Conservation (phyloP, 2,888 invertebrate species). For the Drosophila parthenogenetica region DNA sequence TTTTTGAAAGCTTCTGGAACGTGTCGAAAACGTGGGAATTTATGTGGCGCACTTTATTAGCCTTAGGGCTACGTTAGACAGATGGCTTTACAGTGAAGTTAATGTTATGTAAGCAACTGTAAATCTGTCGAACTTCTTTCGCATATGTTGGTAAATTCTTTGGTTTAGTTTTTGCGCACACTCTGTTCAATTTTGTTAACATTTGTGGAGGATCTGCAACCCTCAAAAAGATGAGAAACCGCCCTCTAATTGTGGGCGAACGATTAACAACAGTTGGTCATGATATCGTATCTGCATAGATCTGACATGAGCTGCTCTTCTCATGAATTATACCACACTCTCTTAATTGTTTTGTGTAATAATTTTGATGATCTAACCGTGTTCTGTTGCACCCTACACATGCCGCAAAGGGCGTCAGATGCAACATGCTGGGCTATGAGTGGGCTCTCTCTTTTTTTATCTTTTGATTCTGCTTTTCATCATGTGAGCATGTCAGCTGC, state of each 20-base stretch:
- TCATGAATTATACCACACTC: constrained; percentile 69
- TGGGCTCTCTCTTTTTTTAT: constrained; percentile 14
- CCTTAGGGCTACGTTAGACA: constrained; percentile 23
- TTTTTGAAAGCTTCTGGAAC: constrained; percentile 52
- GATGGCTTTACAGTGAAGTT: constrained; percentile 29
- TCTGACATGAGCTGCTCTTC: constrained; percentile 54
- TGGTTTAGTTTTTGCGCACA: constrained; percentile 24
- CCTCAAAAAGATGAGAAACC: constrained; percentile 22
- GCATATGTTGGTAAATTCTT: constrained; percentile 57
- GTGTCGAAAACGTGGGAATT: constrained; percentile 58
- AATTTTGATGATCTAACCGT: constrained; percentile 42
- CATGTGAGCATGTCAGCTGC: constrained; percentile 64
- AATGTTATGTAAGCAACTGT: constrained; percentile 13
- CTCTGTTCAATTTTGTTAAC: constrained; percentile 36
- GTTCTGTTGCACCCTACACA: constrained; percentile 45
- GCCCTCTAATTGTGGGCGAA: constrained; percentile 41
- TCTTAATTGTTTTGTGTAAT: constrained; percentile 59
- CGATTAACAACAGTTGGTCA: constrained; percentile 61
- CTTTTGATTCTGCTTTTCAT: constrained; percentile 13
- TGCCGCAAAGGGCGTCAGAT: constrained; percentile 15
- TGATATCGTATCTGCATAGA: constrained; percentile 24
- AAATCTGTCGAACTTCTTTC: constrained; percentile 33
- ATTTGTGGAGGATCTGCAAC: constrained; percentile 53
- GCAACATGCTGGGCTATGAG: constrained; percentile 19
- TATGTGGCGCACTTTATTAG: constrained; percentile 12